Percentiles rank a stretch among this genome's conserved stretches.
Evolutionary conservation across 2,797 vertebrate genomes (phyloP).

Genomic region (Cirrhinus mrigala): DNA sequence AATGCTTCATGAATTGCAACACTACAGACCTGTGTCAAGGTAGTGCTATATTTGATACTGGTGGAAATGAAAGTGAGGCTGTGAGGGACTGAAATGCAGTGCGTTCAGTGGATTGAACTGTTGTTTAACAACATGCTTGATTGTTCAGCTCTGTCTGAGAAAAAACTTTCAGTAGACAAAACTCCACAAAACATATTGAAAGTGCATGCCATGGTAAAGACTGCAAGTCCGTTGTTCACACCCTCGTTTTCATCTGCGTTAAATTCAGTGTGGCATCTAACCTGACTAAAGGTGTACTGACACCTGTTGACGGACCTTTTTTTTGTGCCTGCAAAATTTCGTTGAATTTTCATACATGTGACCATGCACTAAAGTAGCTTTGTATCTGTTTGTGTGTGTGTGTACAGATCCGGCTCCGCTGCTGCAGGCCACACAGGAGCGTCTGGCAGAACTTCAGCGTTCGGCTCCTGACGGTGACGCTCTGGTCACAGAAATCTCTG

Average conservation of each 20-base stretch:
- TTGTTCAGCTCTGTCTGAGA: neutral
- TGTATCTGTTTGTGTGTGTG: neutral
- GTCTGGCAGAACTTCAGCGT: slow-evolving; percentile 86
- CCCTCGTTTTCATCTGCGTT: neutral
- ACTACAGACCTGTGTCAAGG: neutral
- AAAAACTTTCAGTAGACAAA: neutral
- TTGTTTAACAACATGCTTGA: neutral
- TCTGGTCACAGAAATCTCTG: slow-evolving; percentile 81
- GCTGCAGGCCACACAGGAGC: slow-evolving; percentile 88
- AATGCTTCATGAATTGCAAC: neutral
- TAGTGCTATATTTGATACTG: neutral
- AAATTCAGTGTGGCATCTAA: neutral
- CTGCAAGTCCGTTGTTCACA: neutral
- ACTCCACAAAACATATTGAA: neutral
- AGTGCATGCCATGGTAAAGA: neutral
- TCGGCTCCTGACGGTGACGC: slow-evolving; percentile 78
- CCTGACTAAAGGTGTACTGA: neutral
- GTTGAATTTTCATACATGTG: neutral
- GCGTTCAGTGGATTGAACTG: neutral
- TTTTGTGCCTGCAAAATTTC: neutral
- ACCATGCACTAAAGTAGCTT: neutral
- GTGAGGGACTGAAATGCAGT: neutral
- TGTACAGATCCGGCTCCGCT: slow-evolving; percentile 86
- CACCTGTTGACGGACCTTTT: too few relatives aligned
- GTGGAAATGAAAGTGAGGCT: neutral